Percentiles rank a stretch among this genome's conserved stretches.
Evolutionary conservation across 2,888 invertebrate genomes (phyloP).

Genomic region (Chloroclystis v-ata): DNA sequence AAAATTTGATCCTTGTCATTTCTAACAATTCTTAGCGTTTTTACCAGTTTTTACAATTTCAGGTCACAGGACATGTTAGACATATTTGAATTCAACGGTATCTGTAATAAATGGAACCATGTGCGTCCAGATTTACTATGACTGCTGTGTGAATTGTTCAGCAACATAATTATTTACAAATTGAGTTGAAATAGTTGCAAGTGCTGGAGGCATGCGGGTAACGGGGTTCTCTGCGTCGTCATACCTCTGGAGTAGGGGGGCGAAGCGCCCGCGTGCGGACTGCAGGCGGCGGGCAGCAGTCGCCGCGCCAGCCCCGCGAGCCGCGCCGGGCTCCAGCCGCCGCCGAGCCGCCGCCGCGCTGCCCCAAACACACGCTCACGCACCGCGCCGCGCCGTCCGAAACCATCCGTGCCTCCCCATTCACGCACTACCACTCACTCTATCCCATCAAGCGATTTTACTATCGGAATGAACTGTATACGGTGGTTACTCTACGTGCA

Average conservation of each 20-base stretch:
- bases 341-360: conserved; percentile 55
- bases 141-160: too few species aligned
- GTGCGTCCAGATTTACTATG: too few species aligned
- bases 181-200: conserved; percentile 11
- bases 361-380: conserved; percentile 72
- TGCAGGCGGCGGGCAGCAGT: conserved; percentile 85
- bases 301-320: conserved; percentile 73
- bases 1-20: too few species aligned
- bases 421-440: conserved; percentile 38
- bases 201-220: conserved; percentile 20
- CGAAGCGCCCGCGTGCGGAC: conserved; percentile 82
- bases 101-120: too few species aligned
- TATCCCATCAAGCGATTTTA: conserved; percentile 29
- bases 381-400: conserved; percentile 45
- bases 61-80: too few species aligned
- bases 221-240: conserved; percentile 20
- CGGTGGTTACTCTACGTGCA: conserved; percentile 30
- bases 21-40: too few species aligned
- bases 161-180: too few species aligned
- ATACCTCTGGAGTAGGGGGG: conserved; percentile 85
- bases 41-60: too few species aligned
- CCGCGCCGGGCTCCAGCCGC: conserved; percentile 61
- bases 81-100: too few species aligned
- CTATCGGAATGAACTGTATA: conserved; percentile 6
- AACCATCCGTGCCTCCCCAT: conserved; percentile 19